These are phyloP conservation scores for Bradypodion pumilum DNA, from an alignment of 2,797 vertebrate species.

Conservation along the genomic window DNA sequence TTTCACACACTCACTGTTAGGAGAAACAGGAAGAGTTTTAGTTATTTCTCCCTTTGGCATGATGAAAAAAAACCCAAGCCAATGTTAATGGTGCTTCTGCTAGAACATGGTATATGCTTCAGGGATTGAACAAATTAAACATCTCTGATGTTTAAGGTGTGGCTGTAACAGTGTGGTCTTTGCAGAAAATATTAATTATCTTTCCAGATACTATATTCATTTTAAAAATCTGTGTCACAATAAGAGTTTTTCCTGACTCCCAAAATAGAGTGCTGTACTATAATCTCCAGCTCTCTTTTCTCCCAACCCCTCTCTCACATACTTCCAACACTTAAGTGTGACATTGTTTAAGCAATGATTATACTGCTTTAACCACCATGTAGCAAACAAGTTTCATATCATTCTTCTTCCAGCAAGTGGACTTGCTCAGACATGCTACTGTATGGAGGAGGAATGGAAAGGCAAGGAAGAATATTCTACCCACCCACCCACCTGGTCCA, in stretches of 20 bases:
- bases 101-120: constrained; percentile 38
- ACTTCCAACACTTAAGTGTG: constrained; percentile 39
- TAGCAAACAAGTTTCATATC: constrained; percentile 61
- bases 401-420: constrained; percentile 67
- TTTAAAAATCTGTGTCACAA: constrained; percentile 29
- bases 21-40: constrained; percentile 44
- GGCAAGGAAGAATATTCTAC: constrained; percentile 52
- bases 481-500: no score
- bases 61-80: constrained; percentile 27
- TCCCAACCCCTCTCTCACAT: no score
- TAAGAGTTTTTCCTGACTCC: constrained; percentile 34
- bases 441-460: constrained; percentile 52
- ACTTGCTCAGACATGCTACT: constrained; percentile 72
- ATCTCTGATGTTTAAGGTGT: constrained; percentile 46
- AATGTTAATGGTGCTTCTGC: constrained; percentile 44
- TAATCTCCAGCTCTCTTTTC: background rate
- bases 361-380: constrained; percentile 56
- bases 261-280: constrained; percentile 36
- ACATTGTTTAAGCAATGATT: constrained; percentile 61
- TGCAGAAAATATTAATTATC: constrained; percentile 47
- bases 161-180: constrained; percentile 48
- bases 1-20: constrained; percentile 38
- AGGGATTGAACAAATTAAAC: constrained; percentile 55
- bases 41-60: constrained; percentile 25
- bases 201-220: constrained; percentile 18